phyloP scores from a whole-genome alignment of 2,113 vertebrate genomes.

The Solea senegalensis region DNA sequence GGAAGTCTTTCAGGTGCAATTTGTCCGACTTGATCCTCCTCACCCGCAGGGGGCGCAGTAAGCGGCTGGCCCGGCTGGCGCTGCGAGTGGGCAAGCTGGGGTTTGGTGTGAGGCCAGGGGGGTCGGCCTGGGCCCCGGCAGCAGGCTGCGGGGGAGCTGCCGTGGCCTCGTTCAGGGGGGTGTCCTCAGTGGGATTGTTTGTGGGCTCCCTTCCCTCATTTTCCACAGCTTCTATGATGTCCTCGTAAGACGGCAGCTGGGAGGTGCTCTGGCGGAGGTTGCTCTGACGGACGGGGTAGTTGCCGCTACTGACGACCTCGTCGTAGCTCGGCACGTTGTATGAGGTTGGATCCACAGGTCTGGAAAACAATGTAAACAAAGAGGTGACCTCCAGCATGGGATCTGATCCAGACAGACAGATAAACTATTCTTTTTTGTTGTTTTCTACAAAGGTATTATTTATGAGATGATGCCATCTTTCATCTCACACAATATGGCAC shows the following conservation, averaged over 20 bases:
- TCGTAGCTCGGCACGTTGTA: slow-evolving; percentile 90
- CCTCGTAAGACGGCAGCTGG: slow-evolving; percentile 94
- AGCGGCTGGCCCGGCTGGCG: slow-evolving; percentile 83
- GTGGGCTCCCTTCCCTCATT: slow-evolving; percentile 60
- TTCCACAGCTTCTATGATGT: slow-evolving; percentile 83
- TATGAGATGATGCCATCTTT: no score
- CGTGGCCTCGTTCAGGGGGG: not conserved
- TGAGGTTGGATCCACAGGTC: slow-evolving; percentile 23
- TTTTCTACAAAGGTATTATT: no score
- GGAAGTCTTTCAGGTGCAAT: slow-evolving; percentile 91
- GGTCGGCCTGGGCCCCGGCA: accelerated
- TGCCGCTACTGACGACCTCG: slow-evolving; percentile 86
- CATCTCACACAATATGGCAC: no score
- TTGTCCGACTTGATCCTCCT: slow-evolving; percentile 95
- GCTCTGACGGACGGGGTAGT: slow-evolving; percentile 77
- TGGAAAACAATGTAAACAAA: slow-evolving; percentile 30
- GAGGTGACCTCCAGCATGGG: not conserved
- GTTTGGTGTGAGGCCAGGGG: not conserved
- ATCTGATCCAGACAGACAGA: not conserved
- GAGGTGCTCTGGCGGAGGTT: slow-evolving; percentile 83
- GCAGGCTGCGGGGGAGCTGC: not conserved
- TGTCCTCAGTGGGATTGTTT: slow-evolving; percentile 23
- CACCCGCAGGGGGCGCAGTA: slow-evolving; percentile 88
- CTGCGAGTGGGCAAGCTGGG: slow-evolving; percentile 72
- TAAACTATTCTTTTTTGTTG: no score